Evolutionary conservation across 1,140 invertebrate species (phyloP), one percentile per base, ranked within the genome.

Genomic region (Wiebesia pumilae): DNA sequence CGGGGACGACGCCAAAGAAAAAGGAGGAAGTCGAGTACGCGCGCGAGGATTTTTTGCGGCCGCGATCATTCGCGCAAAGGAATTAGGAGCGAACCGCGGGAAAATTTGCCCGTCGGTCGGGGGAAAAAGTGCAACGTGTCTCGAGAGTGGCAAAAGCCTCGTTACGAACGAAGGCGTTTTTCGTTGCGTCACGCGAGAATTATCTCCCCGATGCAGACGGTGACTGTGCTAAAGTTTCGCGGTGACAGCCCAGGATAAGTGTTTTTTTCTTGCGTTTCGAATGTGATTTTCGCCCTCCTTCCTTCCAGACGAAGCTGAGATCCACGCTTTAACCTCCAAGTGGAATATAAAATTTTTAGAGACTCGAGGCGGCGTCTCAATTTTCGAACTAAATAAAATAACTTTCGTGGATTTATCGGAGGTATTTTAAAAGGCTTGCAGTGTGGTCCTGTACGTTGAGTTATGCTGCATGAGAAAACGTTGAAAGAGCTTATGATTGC

Each of bases 391-490:
- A 75, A 73, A 40, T 73, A 73, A 73, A 73, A 38, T 73, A 40
- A 40, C 35, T 30, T 30, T 40, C 69, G 0, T 73, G 69, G 35
- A 73, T 73, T 73, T 73, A 40, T 73, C 21, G 69, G 69, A 73
- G 35, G 24, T 73, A 73, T 73, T 73, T 73, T 73, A 73, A 69
- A 69, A 24, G 69, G 0, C 69, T 73, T 40, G 21, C 69, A 73
- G 69, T 73, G 38, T n/a, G 71, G 71, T n/a, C 71, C 21, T 43
- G 58, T 2, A 3, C 27, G 4, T 4, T 62, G 58, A 62, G 24
- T 62, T 62, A 62, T 62, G 3, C 14, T 21, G 27, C 27, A 27
- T 62, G 14, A 62, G 14, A 14, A 62, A 62, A 24, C 58, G 58
- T 62, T 27, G 3, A 62, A 62, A 62, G 27, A 62, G 27, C 58